Evolutionary conservation across 2,113 vertebrate genomes (phyloP).

Genomic region (Hyperoodon ampullatus): DNA sequence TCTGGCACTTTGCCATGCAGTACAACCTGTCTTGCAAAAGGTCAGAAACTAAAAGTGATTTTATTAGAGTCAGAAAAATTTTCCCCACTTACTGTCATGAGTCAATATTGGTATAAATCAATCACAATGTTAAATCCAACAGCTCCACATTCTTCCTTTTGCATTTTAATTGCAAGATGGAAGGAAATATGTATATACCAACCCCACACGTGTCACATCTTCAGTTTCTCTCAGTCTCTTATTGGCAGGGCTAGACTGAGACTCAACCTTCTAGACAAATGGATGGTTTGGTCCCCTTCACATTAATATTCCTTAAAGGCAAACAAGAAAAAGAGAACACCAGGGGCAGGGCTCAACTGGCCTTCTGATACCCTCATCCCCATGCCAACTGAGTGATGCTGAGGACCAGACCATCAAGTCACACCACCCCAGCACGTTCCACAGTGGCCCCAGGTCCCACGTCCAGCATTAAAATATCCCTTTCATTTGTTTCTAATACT

Average conservation of each 20-base stretch:
- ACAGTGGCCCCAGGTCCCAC: neutral
- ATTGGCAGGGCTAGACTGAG: neutral
- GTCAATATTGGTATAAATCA: neutral
- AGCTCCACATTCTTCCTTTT: neutral
- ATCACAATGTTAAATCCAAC: neutral
- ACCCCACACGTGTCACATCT: neutral
- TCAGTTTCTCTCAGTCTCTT: neutral
- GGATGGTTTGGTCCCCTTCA: neutral
- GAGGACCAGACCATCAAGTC: neutral
- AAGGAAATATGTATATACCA: neutral
- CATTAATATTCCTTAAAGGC: neutral
- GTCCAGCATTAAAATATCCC: neutral
- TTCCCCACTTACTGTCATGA: too few relatives aligned
- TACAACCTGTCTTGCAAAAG: neutral
- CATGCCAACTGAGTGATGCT: accelerated
- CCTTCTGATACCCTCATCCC: neutral
- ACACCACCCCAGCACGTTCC: neutral
- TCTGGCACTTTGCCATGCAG: neutral
- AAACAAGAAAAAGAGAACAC: neutral
- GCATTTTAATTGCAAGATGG: neutral
- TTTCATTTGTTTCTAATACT: neutral
- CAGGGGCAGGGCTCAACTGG: neutral
- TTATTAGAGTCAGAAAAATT: neutral
- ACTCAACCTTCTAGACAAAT: neutral
- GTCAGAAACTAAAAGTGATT: neutral